Conservation (phyloP, 2,113 vertebrate genomes). For the Alosa alosa region DNA sequence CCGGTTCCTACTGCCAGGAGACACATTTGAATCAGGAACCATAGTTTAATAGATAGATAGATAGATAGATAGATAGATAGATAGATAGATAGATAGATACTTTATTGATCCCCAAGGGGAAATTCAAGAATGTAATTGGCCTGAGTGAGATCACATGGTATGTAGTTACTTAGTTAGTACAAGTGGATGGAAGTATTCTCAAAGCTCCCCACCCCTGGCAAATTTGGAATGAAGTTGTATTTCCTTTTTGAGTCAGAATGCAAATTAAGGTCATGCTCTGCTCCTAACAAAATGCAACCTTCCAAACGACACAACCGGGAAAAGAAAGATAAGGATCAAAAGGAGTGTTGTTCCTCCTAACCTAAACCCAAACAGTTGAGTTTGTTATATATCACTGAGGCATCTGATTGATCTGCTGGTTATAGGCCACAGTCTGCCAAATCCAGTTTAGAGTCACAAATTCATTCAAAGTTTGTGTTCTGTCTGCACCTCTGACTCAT, state of each 20-base stretch:
- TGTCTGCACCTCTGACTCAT: background rate
- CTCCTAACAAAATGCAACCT: background rate
- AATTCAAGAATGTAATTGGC: background rate
- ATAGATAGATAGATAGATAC: too few relatives aligned
- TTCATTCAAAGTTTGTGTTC: background rate
- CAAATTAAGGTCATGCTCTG: background rate
- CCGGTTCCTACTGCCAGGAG: background rate
- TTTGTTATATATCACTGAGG: background rate
- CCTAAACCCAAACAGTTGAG: background rate
- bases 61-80: too few relatives aligned
- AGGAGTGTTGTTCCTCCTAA: background rate
- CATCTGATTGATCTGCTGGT: background rate
- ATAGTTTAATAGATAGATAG: background rate
- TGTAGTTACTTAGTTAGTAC: too few relatives aligned
- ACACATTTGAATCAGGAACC: background rate
- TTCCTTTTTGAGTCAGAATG: background rate
- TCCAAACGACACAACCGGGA: background rate
- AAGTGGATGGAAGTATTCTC: background rate
- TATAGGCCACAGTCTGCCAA: background rate
- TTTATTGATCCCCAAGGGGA: too few relatives aligned
- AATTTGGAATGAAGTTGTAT: background rate
- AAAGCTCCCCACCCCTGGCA: background rate
- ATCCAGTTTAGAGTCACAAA: background rate
- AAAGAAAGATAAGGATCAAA: background rate
- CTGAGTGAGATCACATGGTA: background rate